Percentiles rank a stretch among this genome's conserved stretches.
Evolutionary conservation across 64 coral and sea anemone species (phyloP).

Genomic region (Catalaphyllia jardinei): DNA sequence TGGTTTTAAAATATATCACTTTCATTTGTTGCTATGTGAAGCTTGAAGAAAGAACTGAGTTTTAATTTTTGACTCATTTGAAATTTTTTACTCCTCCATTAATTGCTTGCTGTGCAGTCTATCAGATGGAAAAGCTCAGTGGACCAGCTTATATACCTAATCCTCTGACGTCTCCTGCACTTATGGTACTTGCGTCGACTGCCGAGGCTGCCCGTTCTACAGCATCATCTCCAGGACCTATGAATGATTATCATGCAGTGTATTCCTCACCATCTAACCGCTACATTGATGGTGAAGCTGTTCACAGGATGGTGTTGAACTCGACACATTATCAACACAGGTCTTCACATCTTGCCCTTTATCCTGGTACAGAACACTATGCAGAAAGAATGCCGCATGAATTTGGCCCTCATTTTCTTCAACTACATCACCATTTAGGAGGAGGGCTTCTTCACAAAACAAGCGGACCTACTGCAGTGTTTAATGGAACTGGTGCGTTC

Average conservation of each 20-base stretch:
- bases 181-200: constrained; percentile 94
- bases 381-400: constrained; percentile 86
- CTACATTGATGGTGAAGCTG: constrained; percentile 78
- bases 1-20: background rate
- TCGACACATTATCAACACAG: constrained; percentile 80
- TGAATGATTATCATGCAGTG: constrained; percentile 86
- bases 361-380: constrained; percentile 78
- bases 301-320: constrained; percentile 92
- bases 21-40: background rate
- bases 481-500: constrained; percentile 90
- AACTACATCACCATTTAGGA: constrained; percentile 83
- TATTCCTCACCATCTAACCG: constrained; percentile 85
- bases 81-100: background rate
- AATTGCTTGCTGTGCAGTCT: constrained; percentile 37
- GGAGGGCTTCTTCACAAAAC: constrained; percentile 81
- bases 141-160: constrained; percentile 84
- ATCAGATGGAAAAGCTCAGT: constrained; percentile 89
- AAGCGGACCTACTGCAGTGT: constrained; percentile 70
- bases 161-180: constrained; percentile 84
- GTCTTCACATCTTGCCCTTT: constrained; percentile 79
- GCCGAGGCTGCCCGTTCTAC: constrained; percentile 85
- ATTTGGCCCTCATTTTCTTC: constrained; percentile 77
- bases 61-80: background rate
- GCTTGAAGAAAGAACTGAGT: background rate
- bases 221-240: constrained; percentile 79